Percentiles rank a stretch among this genome's conserved stretches.
phyloP scores from a whole-genome alignment of 2,888 invertebrate species.

The Gryllus longicercus region DNA sequence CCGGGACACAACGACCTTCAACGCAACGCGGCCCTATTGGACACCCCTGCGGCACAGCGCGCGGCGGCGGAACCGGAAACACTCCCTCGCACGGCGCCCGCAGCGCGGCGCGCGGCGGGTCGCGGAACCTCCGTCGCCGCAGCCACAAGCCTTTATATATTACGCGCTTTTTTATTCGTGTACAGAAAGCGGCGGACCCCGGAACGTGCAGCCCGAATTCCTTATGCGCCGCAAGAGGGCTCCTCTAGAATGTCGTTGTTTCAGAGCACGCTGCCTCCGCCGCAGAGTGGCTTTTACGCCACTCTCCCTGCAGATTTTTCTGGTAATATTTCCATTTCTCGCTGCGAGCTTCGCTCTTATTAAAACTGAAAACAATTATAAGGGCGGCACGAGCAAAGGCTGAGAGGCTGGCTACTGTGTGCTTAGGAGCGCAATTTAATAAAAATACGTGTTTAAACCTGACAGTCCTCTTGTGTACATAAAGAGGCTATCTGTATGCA shows the following conservation, averaged over 20 bases:
- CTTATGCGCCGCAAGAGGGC: background rate
- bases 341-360: background rate
- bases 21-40: background rate
- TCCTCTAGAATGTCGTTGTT: background rate
- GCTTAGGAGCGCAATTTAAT: constrained; percentile 17
- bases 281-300: background rate
- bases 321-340: constrained; percentile 7
- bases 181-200: background rate
- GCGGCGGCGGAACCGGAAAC: too few relatives aligned
- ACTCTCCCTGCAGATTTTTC: background rate
- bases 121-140: background rate
- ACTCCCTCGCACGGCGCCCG: too few relatives aligned
- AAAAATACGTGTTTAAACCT: background rate
- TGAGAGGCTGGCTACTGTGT: background rate
- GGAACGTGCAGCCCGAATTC: background rate
- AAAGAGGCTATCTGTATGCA: background rate
- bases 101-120: too few relatives aligned
- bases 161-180: background rate
- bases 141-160: constrained; percentile 5
- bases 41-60: too few relatives aligned
- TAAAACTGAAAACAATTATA: background rate
- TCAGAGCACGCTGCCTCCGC: background rate
- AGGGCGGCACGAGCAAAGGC: background rate
- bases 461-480: constrained; percentile 1
- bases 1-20: background rate